Percentiles rank a stretch among this genome's conserved stretches.
These are phyloP conservation scores for Cynoglossus semilaevis DNA, from an alignment of 2,113 vertebrate genomes.

Conservation along the genomic window DNA sequence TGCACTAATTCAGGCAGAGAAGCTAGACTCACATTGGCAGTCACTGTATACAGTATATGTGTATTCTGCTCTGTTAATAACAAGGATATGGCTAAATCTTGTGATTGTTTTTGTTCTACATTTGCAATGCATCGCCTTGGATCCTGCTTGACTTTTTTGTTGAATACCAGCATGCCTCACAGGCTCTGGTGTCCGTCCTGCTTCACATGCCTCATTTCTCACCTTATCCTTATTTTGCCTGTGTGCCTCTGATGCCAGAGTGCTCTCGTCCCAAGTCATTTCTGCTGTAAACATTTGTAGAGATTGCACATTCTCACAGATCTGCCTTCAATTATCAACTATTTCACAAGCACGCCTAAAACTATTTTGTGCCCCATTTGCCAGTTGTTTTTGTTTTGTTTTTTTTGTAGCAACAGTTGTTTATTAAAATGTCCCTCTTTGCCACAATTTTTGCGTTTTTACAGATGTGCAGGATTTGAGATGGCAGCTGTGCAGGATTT, in stretches of 20 bases:
- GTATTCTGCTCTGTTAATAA: no score
- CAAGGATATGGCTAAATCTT: no score
- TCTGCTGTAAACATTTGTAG: background rate
- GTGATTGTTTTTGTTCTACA: no score
- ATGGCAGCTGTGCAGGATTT: background rate
- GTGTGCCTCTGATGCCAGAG: background rate
- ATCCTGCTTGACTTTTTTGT: no score
- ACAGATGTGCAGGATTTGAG: constrained; percentile 15
- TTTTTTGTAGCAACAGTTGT: constrained; percentile 29
- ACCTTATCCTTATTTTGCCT: no score
- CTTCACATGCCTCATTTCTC: no score
- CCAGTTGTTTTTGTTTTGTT: constrained; percentile 21
- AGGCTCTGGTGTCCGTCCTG: no score
- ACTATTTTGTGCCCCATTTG: constrained; percentile 35
- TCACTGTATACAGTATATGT: no score
- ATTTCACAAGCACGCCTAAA: background rate
- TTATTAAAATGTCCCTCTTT: constrained; percentile 28
- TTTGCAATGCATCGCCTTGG: no score
- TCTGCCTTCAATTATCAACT: constrained; percentile 11
- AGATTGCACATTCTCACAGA: constrained; percentile 4
- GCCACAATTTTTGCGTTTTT: constrained; percentile 19
- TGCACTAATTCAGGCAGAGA: no score
- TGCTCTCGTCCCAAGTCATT: constrained; percentile 1
- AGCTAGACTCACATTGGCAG: no score
- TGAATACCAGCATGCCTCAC: no score